These are phyloP conservation scores for Kryptopterus vitreolus DNA, from an alignment of 2,797 vertebrate genomes.

Conservation along the genomic window DNA sequence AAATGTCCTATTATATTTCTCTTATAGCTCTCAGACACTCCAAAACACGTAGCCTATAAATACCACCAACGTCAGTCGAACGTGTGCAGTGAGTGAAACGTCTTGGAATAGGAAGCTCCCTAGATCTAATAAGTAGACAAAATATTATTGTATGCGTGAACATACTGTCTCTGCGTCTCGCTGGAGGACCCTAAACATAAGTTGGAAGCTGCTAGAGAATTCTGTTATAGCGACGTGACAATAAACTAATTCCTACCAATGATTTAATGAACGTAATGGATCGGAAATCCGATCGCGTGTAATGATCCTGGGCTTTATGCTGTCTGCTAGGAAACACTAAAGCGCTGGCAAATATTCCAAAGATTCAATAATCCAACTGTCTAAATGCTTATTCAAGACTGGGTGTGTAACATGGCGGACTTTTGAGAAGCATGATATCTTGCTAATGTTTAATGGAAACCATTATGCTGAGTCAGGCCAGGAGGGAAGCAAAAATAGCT, in stretches of 20 bases:
- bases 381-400: neutral
- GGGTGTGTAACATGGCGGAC: neutral
- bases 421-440: neutral
- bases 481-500: neutral
- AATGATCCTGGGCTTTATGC: neutral
- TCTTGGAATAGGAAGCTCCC: neutral
- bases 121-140: neutral
- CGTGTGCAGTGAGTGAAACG: neutral
- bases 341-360: neutral
- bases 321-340: neutral
- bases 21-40: neutral
- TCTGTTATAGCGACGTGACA: neutral
- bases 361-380: neutral
- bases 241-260: neutral
- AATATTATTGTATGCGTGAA: neutral
- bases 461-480: neutral
- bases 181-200: neutral
- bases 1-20: neutral
- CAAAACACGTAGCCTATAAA: neutral
- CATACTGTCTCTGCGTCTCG: neutral
- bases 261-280: neutral
- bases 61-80: neutral
- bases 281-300: conserved; percentile 6
- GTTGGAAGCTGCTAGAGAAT: neutral
- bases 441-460: conserved; percentile 10